Percentiles rank a stretch among this genome's conserved stretches.
phyloP scores from a whole-genome alignment of 37 sponge, comb jelly and placozoan genomes.

The Haliclona indistincta region DNA sequence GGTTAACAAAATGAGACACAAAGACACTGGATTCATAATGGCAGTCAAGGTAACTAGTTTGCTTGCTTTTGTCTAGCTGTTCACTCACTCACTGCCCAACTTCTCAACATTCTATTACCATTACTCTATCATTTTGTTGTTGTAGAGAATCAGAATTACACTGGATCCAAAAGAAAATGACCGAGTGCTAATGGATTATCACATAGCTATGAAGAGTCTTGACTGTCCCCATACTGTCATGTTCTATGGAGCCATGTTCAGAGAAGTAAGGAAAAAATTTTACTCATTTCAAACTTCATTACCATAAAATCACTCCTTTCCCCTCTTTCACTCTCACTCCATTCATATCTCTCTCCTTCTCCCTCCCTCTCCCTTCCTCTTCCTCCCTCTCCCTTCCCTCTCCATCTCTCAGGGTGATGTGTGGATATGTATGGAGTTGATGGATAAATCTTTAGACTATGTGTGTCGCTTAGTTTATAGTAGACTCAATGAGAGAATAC shows the following conservation, averaged over 20 bases:
- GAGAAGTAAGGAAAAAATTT: slow-evolving; percentile 48
- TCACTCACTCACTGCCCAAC: no score
- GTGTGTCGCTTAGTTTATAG: slow-evolving; percentile 61
- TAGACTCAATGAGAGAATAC: slow-evolving; percentile 51
- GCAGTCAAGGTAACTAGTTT: slow-evolving; percentile 81
- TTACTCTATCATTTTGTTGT: no score
- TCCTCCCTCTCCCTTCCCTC: slow-evolving; percentile 2
- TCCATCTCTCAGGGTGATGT: slow-evolving; percentile 84
- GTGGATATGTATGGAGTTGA: slow-evolving; percentile 89
- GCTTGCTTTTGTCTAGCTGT: no score
- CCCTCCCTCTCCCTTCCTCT: background rate
- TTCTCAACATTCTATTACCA: no score
- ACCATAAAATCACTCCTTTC: no score
- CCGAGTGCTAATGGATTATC: slow-evolving; percentile 19
- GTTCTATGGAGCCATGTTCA: slow-evolving; percentile 80
- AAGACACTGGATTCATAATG: slow-evolving; percentile 13
- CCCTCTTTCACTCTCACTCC: background rate
- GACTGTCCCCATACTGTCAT: slow-evolving; percentile 66
- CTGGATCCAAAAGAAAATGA: slow-evolving; percentile 7
- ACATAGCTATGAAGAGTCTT: slow-evolving; percentile 8
- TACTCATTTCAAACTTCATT: background rate
- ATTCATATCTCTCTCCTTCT: background rate
- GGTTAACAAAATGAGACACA: slow-evolving; percentile 59
- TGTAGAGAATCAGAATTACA: slow-evolving; percentile 26
- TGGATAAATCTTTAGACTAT: slow-evolving; percentile 78